Conservation (phyloP, 2,113 vertebrate species). For the Patagioenas fasciata region DNA sequence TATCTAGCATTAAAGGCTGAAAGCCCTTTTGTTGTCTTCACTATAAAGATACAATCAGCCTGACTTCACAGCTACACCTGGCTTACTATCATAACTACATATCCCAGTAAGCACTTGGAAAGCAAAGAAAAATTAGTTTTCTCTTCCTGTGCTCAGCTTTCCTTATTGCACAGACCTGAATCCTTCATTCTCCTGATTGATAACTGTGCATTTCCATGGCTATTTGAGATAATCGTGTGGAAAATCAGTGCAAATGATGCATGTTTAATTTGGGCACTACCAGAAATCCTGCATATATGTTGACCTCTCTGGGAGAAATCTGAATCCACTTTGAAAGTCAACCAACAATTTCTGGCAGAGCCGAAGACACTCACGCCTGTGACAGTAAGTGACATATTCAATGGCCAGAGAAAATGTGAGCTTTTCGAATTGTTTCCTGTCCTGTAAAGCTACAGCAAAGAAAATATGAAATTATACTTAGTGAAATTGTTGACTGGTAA, state of each 20-base stretch:
- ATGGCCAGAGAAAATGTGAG: neutral
- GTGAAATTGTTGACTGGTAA: neutral
- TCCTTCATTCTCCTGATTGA: conserved; percentile 41
- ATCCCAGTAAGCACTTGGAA: neutral
- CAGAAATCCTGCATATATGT: conserved; percentile 53
- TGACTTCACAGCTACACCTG: neutral
- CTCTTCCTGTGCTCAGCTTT: neutral
- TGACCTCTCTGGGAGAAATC: conserved; percentile 13
- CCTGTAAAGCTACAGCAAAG: neutral
- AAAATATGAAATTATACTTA: neutral
- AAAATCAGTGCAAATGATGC: conserved; percentile 66
- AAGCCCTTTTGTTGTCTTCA: neutral
- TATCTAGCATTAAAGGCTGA: neutral
- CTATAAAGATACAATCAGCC: neutral
- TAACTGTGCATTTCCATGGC: conserved; percentile 35
- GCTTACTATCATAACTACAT: neutral
- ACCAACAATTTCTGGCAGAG: conserved; percentile 6
- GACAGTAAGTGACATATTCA: neutral
- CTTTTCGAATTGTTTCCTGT: neutral
- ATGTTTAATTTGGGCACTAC: conserved; percentile 49
- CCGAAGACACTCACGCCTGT: neutral
- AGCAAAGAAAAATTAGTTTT: neutral
- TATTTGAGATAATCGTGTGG: conserved; percentile 66
- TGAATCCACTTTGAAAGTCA: conserved; percentile 55
- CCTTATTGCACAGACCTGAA: neutral